Evolutionary conservation across 2,888 invertebrate genomes (phyloP), one percentile per base, ranked within the genome.

Genomic region (Brachyptera putata): DNA sequence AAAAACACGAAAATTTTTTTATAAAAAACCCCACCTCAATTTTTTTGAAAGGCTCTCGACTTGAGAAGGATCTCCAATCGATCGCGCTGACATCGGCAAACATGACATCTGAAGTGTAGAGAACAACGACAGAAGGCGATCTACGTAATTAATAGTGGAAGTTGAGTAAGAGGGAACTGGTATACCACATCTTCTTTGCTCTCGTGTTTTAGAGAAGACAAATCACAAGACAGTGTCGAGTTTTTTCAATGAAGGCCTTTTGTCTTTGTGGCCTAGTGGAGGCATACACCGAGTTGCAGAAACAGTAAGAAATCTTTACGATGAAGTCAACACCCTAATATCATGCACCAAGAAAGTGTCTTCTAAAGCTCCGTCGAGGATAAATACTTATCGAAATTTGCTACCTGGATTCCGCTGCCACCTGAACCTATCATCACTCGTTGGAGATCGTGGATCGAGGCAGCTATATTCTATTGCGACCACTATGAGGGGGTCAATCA

Each of bases 221-320:
- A 49, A 49, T 13, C 3, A 25, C 25, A 11, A 24, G 25, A 49
- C 49, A 25, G 26, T 49, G 22, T 11, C 49, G 5, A 1, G n/a
- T 3, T 49, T 49, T 13, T 3, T 49, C 3, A 49, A 24, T 25
- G 25, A 49, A 11, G 24, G n/a, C 3, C 21, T 46, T 14, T 11
- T 30, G 1, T n/a, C 26, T 2, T 37, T 37, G 22, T 60, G 60
- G 60, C n/a, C 39, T n/a, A 14, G 13, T 43, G 36, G 43, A 30
- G 48, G 46, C 22, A 34, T 69, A 9, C 65, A 70, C 57, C 39
- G 67, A 56, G 67, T 70, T 4, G 67, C 66, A 13, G 70, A 72
- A 65, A 57, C 63, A 46, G 63, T 71, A 26, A 49, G 70, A 58
- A 22, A 41, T 13, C 50, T 65, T 57, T 70, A 63, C 66, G 57